A percentile compares a stretch with the other conserved stretches of the same genome.
Evolutionary conservation across 2,797 vertebrate genomes (phyloP).

Genomic region (Dromococcyx pavoninus): DNA sequence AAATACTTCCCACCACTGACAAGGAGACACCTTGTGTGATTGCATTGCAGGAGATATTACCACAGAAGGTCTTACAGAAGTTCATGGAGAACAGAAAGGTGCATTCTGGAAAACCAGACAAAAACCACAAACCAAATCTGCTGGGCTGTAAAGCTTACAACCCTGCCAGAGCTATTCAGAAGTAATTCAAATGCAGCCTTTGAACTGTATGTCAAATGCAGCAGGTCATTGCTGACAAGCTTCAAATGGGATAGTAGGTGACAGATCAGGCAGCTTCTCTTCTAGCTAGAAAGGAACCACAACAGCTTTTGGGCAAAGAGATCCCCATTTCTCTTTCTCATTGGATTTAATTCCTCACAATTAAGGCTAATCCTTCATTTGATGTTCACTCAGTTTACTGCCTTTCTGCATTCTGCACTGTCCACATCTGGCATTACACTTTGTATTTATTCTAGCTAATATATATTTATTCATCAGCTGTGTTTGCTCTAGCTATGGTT

Average conservation of each 20-base stretch:
- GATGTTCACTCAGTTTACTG: slow-evolving; percentile 8
- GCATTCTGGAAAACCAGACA: not conserved
- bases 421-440: not conserved
- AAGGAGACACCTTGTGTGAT: not conserved
- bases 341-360: not conserved
- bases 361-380: slow-evolving; percentile 5
- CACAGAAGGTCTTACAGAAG: not conserved
- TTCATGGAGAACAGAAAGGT: not conserved
- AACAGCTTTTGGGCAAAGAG: not conserved
- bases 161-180: not conserved
- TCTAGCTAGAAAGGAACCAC: not conserved
- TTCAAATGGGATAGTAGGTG: not conserved
- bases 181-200: not conserved
- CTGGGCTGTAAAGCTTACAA: not conserved
- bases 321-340: not conserved
- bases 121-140: not conserved
- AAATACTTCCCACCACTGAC: not conserved
- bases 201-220: not conserved
- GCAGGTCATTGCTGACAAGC: not conserved
- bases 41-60: not conserved
- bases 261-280: not conserved
- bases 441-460: not conserved
- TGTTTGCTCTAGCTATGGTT: not conserved
- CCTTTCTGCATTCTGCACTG: not conserved
- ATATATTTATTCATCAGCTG: not conserved